These are phyloP conservation scores for Philereme transversata DNA, from an alignment of 2,888 invertebrate genomes.

Conservation along the genomic window DNA sequence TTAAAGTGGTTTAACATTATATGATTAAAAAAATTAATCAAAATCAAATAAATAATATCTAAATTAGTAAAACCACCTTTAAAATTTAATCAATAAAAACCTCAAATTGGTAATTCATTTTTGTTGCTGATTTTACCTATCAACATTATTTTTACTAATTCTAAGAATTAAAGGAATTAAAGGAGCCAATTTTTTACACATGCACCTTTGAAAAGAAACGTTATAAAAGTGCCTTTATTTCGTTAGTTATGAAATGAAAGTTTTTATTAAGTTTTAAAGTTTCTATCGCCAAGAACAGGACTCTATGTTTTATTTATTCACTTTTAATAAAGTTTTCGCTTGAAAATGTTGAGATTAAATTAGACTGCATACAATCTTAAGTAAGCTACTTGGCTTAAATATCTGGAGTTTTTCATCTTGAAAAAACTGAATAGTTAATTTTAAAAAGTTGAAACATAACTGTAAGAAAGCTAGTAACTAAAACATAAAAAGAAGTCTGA, in stretches of 20 bases:
- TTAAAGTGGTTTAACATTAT: too few species aligned
- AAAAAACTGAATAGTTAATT: constrained; percentile 1
- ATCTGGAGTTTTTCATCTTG: constrained; percentile 11
- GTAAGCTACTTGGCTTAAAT: constrained; percentile 19
- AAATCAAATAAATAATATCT: too few species aligned
- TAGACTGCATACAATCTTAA: constrained; percentile 19
- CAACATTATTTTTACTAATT: too few species aligned
- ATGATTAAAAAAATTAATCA: too few species aligned
- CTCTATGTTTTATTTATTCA: constrained; percentile 25
- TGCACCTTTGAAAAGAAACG: constrained; percentile 39
- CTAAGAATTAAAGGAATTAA: too few species aligned
- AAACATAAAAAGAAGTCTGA: too few species aligned
- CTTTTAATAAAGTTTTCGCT: constrained; percentile 24
- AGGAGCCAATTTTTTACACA: neutral
- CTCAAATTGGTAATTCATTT: too few species aligned
- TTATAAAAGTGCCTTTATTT: constrained; percentile 42
- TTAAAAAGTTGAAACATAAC: neutral
- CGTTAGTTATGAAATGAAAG: constrained; percentile 44
- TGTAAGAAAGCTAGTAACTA: too few species aligned
- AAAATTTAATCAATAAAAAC: too few species aligned
- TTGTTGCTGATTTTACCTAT: too few species aligned
- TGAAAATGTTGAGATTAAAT: constrained; percentile 25
- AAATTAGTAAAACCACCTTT: too few species aligned
- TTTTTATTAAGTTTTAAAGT: constrained; percentile 47
- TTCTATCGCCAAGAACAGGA: constrained; percentile 34